Percentiles rank a stretch among this genome's conserved stretches.
These are phyloP conservation scores for Drosophila nr. medialis DNA, from an alignment of 2,888 invertebrate species.

Conservation along the genomic window DNA sequence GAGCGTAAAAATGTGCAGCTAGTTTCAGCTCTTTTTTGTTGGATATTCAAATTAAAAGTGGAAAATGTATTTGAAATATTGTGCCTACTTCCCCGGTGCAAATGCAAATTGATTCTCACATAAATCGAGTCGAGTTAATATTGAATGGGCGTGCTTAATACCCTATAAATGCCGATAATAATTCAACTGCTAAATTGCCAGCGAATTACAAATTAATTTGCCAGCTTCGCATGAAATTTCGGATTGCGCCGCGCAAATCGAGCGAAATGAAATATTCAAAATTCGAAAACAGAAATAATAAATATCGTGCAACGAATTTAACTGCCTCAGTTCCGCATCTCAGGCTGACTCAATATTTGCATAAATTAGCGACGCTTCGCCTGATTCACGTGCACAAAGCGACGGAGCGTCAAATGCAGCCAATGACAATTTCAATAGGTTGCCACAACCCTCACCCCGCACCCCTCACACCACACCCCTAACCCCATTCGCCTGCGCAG, in stretches of 20 bases:
- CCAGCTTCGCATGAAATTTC: constrained; percentile 67
- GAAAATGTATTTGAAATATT: neutral
- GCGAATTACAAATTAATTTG: constrained; percentile 83
- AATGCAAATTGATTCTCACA: constrained; percentile 63
- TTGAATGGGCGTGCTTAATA: constrained; percentile 42
- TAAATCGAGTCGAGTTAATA: constrained; percentile 63
- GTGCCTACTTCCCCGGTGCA: neutral
- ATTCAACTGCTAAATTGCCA: constrained; percentile 72
- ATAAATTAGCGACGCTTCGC: constrained; percentile 82
- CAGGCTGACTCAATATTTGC: constrained; percentile 80
- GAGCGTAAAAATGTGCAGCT: constrained; percentile 9
- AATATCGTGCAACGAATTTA: constrained; percentile 83
- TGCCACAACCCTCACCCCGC: constrained; percentile 8
- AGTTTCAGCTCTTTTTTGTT: neutral
- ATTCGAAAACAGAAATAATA: constrained; percentile 79
- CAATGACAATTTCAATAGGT: constrained; percentile 65
- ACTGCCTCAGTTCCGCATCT: constrained; percentile 56
- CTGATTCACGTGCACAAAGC: constrained; percentile 69
- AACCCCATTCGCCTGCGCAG: too few species aligned
- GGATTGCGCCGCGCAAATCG: constrained; percentile 57
- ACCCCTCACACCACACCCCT: too few species aligned
- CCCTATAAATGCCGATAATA: constrained; percentile 15
- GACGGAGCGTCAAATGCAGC: constrained; percentile 73
- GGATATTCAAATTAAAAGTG: neutral
- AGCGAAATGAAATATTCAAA: constrained; percentile 79